A percentile compares a stretch with the other conserved stretches of the same genome.
Evolutionary conservation across 2,888 invertebrate genomes (phyloP).

Genomic region (Chymomyza amoena): DNA sequence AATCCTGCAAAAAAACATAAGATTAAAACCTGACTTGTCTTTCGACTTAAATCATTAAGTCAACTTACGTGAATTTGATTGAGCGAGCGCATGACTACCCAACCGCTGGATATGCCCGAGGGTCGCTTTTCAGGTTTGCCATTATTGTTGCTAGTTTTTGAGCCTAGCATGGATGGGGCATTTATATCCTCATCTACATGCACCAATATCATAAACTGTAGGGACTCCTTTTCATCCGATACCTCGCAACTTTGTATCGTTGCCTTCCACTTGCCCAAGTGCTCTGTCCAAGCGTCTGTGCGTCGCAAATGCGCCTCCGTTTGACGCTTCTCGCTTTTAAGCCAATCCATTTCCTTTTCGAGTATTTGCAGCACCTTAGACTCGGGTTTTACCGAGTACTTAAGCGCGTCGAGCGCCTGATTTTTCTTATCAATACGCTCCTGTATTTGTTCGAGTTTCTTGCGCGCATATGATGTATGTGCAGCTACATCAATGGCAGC

Average conservation of each 20-base stretch:
- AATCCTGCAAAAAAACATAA: constrained; percentile 80
- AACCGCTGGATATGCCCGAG: constrained; percentile 82
- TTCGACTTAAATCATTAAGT: neutral
- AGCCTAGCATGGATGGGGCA: constrained; percentile 41
- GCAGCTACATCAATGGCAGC: constrained; percentile 84
- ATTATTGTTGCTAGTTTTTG: constrained; percentile 71
- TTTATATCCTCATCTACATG: constrained; percentile 83
- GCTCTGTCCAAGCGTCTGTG: constrained; percentile 94
- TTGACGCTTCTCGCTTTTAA: constrained; percentile 88
- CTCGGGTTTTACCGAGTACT: constrained; percentile 90
- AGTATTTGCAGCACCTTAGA: constrained; percentile 88
- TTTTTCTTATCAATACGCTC: constrained; percentile 91
- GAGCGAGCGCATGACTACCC: constrained; percentile 84
- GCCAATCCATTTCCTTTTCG: constrained; percentile 90
- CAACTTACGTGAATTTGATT: constrained; percentile 82
- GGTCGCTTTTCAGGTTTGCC: constrained; percentile 73
- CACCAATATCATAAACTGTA: constrained; percentile 88
- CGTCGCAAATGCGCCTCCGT: constrained; percentile 90
- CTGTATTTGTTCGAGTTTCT: constrained; percentile 90
- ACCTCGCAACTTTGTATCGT: constrained; percentile 91
- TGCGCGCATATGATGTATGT: constrained; percentile 89
- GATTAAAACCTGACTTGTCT: neutral
- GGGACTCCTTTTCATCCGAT: constrained; percentile 81
- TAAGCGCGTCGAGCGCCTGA: constrained; percentile 89
- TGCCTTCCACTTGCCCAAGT: constrained; percentile 92